phyloP scores from a whole-genome alignment of 2,888 invertebrate genomes.

The Hyposoter didymator region DNA sequence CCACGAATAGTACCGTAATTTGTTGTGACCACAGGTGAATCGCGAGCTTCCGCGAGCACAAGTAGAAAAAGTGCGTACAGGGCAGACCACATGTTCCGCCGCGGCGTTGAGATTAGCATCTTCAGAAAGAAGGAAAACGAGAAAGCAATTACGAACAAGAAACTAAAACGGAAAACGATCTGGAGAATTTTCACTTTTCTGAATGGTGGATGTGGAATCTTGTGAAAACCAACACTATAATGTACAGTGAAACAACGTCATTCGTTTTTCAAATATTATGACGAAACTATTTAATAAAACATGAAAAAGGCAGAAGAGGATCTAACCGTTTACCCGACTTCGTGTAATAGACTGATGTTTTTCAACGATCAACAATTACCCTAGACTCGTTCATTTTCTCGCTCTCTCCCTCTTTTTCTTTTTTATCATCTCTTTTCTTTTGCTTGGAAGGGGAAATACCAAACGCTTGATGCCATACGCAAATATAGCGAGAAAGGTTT shows the following conservation, averaged over 20 bases:
- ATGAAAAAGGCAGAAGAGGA: slow-evolving; percentile 10
- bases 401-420: slow-evolving; percentile 30
- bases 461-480: slow-evolving; percentile 69
- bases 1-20: slow-evolving; percentile 76
- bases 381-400: slow-evolving; percentile 34
- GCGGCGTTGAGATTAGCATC: not conserved
- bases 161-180: not conserved
- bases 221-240: not conserved
- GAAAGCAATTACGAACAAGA: not conserved
- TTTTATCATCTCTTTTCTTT: slow-evolving; percentile 37
- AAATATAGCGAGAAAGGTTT: slow-evolving; percentile 68
- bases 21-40: slow-evolving; percentile 69
- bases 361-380: slow-evolving; percentile 59
- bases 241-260: not conserved
- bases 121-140: slow-evolving; percentile 4
- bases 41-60: slow-evolving; percentile 45
- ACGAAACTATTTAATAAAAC: not conserved
- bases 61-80: slow-evolving; percentile 56
- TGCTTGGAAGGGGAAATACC: slow-evolving; percentile 52
- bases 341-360: slow-evolving; percentile 58
- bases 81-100: slow-evolving; percentile 55
- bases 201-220: not conserved
- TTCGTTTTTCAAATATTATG: not conserved
- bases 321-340: slow-evolving; percentile 40
- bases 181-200: not conserved